Conservation (phyloP, 2,888 invertebrate species). For the Drosophila anomalipes region DNA sequence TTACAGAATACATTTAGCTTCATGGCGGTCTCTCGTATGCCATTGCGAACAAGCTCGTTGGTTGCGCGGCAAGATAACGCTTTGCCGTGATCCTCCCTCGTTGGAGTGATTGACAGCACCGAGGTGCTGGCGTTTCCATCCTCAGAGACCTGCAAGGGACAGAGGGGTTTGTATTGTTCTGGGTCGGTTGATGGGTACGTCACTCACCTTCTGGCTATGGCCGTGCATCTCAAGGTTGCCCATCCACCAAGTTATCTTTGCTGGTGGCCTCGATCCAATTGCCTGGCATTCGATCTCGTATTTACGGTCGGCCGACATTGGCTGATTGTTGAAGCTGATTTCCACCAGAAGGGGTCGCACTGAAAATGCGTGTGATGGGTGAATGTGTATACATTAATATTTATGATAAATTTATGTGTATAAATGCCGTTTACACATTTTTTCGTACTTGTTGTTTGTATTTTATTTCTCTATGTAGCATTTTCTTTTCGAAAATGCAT, state of each 20-base stretch:
- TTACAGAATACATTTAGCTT: constrained; percentile 95
- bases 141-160: constrained; percentile 88
- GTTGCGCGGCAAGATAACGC: constrained; percentile 92
- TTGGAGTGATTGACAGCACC: constrained; percentile 90
- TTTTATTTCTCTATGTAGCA: constrained; percentile 23
- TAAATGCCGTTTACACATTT: constrained; percentile 61
- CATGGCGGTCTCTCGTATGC: constrained; percentile 91
- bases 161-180: not conserved
- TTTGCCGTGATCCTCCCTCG: constrained; percentile 91
- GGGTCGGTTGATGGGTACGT: not conserved
- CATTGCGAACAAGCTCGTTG: constrained; percentile 90
- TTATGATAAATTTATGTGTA: constrained; percentile 72
- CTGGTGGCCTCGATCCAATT: constrained; percentile 93
- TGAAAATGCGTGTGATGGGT: constrained; percentile 83
- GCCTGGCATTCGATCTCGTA: constrained; percentile 94
- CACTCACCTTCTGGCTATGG: constrained; percentile 84
- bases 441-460: not conserved
- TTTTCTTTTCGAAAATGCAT: constrained; percentile 63
- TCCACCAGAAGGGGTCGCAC: constrained; percentile 93
- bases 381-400: constrained; percentile 58
- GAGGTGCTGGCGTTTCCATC: constrained; percentile 94
- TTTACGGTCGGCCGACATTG: constrained; percentile 92
- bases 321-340: constrained; percentile 92
- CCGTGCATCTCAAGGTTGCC: constrained; percentile 89
- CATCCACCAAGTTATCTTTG: constrained; percentile 94